These are phyloP conservation scores for Pterobdella sp. DNA, from an alignment of 2,888 invertebrate species.

Conservation along the genomic window DNA sequence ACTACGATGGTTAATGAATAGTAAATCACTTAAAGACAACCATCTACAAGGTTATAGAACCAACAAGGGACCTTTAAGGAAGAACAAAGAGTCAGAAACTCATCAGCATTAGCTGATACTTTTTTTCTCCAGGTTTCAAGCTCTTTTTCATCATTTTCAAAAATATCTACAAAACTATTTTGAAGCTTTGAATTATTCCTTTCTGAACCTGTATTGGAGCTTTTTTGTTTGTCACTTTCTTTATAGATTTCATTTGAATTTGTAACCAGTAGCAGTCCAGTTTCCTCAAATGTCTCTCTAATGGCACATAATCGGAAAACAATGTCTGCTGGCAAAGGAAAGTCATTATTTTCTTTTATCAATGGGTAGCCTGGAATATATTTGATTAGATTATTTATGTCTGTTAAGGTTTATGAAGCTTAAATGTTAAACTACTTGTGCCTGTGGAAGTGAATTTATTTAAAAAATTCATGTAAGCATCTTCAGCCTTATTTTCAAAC, in stretches of 20 bases:
- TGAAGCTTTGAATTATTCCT: background rate
- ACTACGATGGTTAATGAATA: too few species aligned
- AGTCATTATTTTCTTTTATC: slow-evolving; percentile 11
- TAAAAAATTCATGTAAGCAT: background rate
- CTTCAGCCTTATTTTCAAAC: slow-evolving; percentile 8
- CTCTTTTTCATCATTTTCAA: background rate
- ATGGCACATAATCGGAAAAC: slow-evolving; percentile 75
- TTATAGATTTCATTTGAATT: background rate
- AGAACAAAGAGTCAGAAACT: background rate
- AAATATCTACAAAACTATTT: background rate
- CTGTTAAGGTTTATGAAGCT: background rate
- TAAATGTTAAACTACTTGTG: background rate
- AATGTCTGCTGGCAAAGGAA: slow-evolving; percentile 55
- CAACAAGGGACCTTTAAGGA: slow-evolving; percentile 38
- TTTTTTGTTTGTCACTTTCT: background rate
- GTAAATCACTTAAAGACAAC: too few species aligned
- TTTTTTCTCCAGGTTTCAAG: background rate
- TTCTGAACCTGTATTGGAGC: background rate
- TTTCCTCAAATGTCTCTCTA: slow-evolving; percentile 81
- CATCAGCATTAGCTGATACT: background rate
- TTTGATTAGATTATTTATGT: background rate
- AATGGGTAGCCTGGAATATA: background rate
- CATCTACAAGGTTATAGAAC: too few species aligned
- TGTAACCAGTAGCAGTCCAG: slow-evolving; percentile 59
- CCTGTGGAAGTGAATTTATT: background rate